Percentiles rank a stretch among this genome's conserved stretches.
phyloP scores from a whole-genome alignment of 2,797 vertebrate species.

The Aythya fuligula region DNA sequence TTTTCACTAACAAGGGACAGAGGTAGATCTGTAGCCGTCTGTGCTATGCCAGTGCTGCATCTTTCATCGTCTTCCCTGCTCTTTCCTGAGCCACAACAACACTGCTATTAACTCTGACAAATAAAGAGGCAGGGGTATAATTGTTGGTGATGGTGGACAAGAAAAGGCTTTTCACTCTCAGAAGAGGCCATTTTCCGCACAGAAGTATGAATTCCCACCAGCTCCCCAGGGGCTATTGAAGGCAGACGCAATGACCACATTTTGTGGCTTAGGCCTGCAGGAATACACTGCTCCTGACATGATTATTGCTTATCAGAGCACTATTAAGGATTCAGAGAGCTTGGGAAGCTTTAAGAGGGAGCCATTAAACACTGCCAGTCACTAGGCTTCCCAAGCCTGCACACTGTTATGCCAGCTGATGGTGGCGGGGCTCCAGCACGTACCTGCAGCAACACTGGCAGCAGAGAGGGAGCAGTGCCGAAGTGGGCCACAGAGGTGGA shows the following conservation, averaged over 20 bases:
- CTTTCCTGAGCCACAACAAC: neutral
- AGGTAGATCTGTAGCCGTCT: neutral
- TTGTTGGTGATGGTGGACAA: neutral
- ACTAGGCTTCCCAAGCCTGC: neutral
- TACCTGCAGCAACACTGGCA: neutral
- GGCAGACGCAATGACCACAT: neutral
- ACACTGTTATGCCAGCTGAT: neutral
- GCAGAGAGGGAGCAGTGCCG: neutral
- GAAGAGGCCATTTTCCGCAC: neutral
- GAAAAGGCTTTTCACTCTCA: neutral
- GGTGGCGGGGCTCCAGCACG: neutral
- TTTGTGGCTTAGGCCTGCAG: neutral
- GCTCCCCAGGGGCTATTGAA: neutral
- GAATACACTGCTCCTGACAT: neutral
- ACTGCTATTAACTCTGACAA: neutral
- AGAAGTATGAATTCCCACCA: rapidly evolving
- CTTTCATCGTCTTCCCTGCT: neutral
- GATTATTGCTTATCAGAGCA: neutral
- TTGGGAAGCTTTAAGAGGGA: neutral
- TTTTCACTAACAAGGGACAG: neutral
- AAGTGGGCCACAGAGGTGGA: neutral
- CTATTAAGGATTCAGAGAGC: neutral
- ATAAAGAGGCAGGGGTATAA: neutral
- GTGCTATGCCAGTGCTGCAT: neutral
- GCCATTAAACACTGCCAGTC: neutral